Conservation (phyloP, 2,888 invertebrate genomes). For the Drosophila tripunctata region DNA sequence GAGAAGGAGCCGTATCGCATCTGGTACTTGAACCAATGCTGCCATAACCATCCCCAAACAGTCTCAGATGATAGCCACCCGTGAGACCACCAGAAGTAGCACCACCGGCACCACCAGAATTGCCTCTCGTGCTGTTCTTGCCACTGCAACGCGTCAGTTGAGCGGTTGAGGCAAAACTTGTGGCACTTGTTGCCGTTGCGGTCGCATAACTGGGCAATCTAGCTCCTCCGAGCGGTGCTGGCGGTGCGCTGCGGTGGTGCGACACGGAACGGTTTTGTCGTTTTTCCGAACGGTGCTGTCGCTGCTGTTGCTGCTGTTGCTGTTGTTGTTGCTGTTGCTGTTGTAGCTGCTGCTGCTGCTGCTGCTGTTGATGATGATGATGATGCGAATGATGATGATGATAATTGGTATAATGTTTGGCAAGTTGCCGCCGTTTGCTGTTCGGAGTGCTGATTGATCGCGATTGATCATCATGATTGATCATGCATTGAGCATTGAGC, state of each 20-base stretch:
- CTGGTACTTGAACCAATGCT: slow-evolving; percentile 70
- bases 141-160: slow-evolving; percentile 56
- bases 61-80: slow-evolving; percentile 41
- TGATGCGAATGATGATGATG: slow-evolving; percentile 64
- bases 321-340: slow-evolving; percentile 20
- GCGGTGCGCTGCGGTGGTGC: slow-evolving; percentile 6
- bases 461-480: slow-evolving; percentile 57
- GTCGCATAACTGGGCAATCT: slow-evolving; percentile 69
- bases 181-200: slow-evolving; percentile 72
- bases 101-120: slow-evolving; percentile 4
- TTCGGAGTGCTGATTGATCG: slow-evolving; percentile 78
- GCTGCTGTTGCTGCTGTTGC: slow-evolving; percentile 18
- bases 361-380: slow-evolving; percentile 48
- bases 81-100: slow-evolving; percentile 6
- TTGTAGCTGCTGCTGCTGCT: slow-evolving; percentile 27
- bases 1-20: slow-evolving; percentile 87
- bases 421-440: slow-evolving; percentile 83
- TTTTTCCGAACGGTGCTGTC: slow-evolving; percentile 21
- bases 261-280: slow-evolving; percentile 20
- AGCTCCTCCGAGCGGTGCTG: slow-evolving; percentile 1
- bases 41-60: slow-evolving; percentile 53
- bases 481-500: too few species aligned
- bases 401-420: slow-evolving; percentile 79
- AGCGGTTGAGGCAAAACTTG: slow-evolving; percentile 71
- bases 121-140: slow-evolving; percentile 11